Evolutionary conservation across 1,140 invertebrate genomes (phyloP).

Genomic region (Temnothorax nylanderi): DNA sequence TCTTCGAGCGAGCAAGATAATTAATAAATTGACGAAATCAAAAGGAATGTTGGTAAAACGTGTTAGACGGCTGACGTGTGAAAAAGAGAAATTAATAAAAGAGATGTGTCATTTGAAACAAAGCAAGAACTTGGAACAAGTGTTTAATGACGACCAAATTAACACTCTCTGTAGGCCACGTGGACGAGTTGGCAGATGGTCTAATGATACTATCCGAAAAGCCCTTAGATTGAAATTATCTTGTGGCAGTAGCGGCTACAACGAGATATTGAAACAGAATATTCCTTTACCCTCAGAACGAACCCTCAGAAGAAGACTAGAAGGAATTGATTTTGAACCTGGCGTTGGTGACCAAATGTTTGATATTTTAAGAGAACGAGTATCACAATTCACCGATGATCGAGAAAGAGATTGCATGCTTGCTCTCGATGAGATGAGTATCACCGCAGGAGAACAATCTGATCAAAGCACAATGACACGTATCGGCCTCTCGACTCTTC

Average conservation of each 20-base stretch:
- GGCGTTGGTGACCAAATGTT: not conserved
- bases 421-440: not conserved
- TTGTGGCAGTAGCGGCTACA: not conserved
- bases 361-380: not conserved
- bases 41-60: too few species aligned
- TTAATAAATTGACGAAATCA: too few species aligned
- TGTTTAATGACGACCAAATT: too few species aligned
- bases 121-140: too few species aligned
- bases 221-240: not conserved
- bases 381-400: not conserved
- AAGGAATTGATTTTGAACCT: not conserved
- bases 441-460: not conserved
- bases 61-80: too few species aligned
- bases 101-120: too few species aligned
- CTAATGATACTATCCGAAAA: not conserved
- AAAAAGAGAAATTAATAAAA: too few species aligned
- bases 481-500: not conserved
- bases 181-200: conserved; percentile 38
- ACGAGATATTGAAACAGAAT: not conserved
- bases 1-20: too few species aligned
- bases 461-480: not conserved
- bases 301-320: not conserved
- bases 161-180: too few species aligned
- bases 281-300: not conserved
- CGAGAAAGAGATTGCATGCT: conserved; percentile 5